A percentile compares a stretch with the other conserved stretches of the same genome.
phyloP scores from a whole-genome alignment of 2,888 invertebrate genomes.

The Hypena proboscidalis region DNA sequence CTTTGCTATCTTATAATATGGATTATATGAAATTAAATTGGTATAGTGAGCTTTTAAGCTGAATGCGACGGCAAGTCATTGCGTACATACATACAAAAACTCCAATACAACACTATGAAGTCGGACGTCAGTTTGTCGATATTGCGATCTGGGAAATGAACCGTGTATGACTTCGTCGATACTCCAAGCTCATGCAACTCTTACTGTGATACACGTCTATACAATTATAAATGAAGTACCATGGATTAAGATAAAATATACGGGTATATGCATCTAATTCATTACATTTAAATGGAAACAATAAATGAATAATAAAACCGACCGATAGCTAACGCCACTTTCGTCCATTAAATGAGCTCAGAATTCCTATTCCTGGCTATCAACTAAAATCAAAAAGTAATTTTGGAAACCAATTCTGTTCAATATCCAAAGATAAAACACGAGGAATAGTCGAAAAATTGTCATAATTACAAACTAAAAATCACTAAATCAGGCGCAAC shows the following conservation, averaged over 20 bases:
- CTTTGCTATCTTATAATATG: too few species aligned
- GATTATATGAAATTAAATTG: constrained; percentile 3
- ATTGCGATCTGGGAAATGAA: constrained; percentile 36
- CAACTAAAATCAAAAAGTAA: constrained; percentile 30
- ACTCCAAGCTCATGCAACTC: constrained; percentile 72
- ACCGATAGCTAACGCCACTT: constrained; percentile 50
- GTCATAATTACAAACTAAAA: constrained; percentile 50
- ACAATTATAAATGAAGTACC: constrained; percentile 69
- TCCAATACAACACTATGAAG: constrained; percentile 51
- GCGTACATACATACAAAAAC: constrained; percentile 47
- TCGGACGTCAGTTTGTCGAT: constrained; percentile 55
- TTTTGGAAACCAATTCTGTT: constrained; percentile 34
- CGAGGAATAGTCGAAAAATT: constrained; percentile 60
- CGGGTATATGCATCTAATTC: constrained; percentile 57
- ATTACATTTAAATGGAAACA: constrained; percentile 70
- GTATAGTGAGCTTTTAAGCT: constrained; percentile 39
- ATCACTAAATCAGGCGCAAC: constrained; percentile 67
- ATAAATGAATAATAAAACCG: constrained; percentile 85
- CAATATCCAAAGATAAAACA: constrained; percentile 32
- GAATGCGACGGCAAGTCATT: constrained; percentile 55
- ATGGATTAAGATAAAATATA: constrained; percentile 64
- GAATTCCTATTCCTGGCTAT: constrained; percentile 40
- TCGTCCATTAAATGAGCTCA: constrained; percentile 54
- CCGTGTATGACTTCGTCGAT: constrained; percentile 27
- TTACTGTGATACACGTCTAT: constrained; percentile 51